phyloP scores from a whole-genome alignment of 2,797 vertebrate species.

The Acrossocheilus fasciatus region DNA sequence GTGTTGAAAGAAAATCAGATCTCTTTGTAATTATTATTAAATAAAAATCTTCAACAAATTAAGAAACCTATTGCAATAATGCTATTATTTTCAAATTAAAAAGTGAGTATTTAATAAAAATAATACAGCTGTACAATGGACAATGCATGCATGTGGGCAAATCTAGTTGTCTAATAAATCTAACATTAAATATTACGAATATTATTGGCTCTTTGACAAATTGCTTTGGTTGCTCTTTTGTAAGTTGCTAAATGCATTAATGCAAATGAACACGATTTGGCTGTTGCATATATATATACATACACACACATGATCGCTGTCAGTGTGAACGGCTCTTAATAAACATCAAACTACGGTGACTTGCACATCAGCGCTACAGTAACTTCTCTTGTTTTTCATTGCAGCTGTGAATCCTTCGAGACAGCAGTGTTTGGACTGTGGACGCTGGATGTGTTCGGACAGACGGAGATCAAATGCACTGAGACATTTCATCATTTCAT shows the following conservation, averaged over 20 bases:
- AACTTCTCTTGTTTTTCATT: neutral
- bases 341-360: too few species aligned
- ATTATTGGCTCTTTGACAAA: neutral
- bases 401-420: slow-evolving; percentile 35
- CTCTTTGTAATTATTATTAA: too few species aligned
- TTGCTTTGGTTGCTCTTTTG: too few species aligned
- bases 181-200: neutral
- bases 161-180: neutral
- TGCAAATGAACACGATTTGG: too few species aligned
- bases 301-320: too few species aligned
- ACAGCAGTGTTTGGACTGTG: neutral
- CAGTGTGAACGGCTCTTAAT: too few species aligned
- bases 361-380: neutral
- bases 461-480: slow-evolving; percentile 23
- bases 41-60: too few species aligned
- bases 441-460: neutral
- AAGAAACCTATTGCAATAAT: too few species aligned
- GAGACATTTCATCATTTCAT: slow-evolving; percentile 48
- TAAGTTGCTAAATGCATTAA: too few species aligned
- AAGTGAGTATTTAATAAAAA: neutral
- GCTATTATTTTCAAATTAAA: too few species aligned
- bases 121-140: neutral
- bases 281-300: too few species aligned
- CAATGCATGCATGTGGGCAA: neutral
- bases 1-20: too few species aligned